phyloP scores from a whole-genome alignment of 2,113 vertebrate species.

The Stegastes partitus region DNA sequence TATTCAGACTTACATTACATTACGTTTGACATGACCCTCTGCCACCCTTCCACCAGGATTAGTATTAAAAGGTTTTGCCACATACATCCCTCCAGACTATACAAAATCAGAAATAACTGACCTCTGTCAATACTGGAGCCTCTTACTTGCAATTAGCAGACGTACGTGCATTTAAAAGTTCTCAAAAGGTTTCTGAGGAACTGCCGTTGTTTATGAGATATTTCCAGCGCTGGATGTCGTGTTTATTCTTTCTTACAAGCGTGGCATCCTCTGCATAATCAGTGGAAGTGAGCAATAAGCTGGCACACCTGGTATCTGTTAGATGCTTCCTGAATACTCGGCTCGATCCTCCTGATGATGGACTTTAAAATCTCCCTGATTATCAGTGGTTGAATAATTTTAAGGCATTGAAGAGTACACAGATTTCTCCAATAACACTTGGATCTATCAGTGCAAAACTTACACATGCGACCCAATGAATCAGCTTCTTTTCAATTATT shows the following conservation, averaged over 20 bases:
- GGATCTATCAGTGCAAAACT: too few relatives aligned
- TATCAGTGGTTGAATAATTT: neutral
- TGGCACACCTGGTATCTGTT: neutral
- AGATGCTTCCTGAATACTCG: neutral
- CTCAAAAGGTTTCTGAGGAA: neutral
- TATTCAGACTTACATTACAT: too few relatives aligned
- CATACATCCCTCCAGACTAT: neutral
- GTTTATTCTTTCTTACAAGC: neutral
- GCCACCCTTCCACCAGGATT: neutral
- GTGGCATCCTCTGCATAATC: neutral
- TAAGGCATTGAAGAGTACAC: neutral
- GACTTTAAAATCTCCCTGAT: neutral
- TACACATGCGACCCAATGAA: neutral
- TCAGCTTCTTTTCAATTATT: neutral
- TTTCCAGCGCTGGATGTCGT: too few relatives aligned
- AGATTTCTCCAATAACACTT: neutral
- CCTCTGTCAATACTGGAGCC: neutral
- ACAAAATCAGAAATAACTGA: neutral
- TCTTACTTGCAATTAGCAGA: neutral
- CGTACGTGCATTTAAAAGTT: neutral
- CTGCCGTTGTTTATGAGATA: too few relatives aligned
- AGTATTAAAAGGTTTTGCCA: neutral
- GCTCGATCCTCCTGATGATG: neutral
- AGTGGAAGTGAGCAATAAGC: neutral
- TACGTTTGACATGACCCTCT: too few relatives aligned